phyloP scores from a whole-genome alignment of 2,888 invertebrate genomes.

The Phalera bucephala region DNA sequence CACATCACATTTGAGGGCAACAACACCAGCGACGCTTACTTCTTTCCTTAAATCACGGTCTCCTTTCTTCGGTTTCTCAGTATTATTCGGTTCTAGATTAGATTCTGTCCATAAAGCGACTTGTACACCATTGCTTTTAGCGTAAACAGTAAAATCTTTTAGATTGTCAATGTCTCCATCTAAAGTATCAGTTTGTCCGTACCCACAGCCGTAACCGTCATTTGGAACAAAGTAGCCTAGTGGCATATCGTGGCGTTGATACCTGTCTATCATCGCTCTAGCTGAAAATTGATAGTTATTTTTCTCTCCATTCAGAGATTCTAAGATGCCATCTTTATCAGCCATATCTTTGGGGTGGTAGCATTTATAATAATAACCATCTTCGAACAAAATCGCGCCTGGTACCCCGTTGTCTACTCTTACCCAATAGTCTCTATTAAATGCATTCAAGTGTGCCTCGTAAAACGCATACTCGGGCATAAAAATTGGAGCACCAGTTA shows the following conservation, averaged over 20 bases:
- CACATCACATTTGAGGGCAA: constrained; percentile 73
- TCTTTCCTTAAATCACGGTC: constrained; percentile 69
- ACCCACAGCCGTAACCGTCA: constrained; percentile 73
- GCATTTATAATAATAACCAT: constrained; percentile 66
- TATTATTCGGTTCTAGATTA: constrained; percentile 62
- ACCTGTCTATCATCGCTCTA: constrained; percentile 72
- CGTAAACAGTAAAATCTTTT: constrained; percentile 57
- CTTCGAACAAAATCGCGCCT: constrained; percentile 65
- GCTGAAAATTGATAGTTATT: constrained; percentile 76
- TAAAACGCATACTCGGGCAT: constrained; percentile 73
- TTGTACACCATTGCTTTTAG: constrained; percentile 60
- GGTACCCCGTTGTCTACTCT: constrained; percentile 44
- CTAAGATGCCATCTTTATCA: constrained; percentile 59
- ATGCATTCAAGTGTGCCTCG: constrained; percentile 71
- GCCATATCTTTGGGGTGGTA: constrained; percentile 60
- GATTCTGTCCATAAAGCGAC: constrained; percentile 73
- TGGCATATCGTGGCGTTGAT: constrained; percentile 64
- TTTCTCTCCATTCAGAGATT: constrained; percentile 73
- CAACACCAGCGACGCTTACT: constrained; percentile 58
- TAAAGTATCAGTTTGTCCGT: constrained; percentile 68
- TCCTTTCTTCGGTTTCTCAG: constrained; percentile 66
- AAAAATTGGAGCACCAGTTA: constrained; percentile 65
- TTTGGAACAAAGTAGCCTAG: constrained; percentile 75
- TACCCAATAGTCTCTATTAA: constrained; percentile 76
- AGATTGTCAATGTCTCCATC: constrained; percentile 69